phyloP scores from a whole-genome alignment of 1,140 invertebrate species.

The Bombus ignitus region DNA sequence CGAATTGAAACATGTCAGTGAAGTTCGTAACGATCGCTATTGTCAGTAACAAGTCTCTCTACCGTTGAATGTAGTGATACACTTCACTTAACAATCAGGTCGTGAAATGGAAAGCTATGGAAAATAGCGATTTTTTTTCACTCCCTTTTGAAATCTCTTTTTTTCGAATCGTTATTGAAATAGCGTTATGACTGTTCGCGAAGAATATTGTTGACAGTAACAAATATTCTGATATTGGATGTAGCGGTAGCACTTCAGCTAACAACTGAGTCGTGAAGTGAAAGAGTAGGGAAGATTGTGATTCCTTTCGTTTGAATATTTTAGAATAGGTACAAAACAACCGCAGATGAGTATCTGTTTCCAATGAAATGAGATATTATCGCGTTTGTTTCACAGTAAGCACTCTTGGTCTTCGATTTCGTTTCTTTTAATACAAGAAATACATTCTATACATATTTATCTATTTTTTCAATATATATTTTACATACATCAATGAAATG shows the following conservation, averaged over 20 bases:
- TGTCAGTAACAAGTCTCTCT: constrained; percentile 20
- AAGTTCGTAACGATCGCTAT: background rate
- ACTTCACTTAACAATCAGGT: constrained; percentile 8
- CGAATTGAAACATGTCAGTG: background rate
- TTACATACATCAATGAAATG: no score
- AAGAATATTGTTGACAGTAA: constrained; percentile 22
- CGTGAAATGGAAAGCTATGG: constrained; percentile 4
- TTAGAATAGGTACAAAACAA: background rate
- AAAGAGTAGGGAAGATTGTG: background rate
- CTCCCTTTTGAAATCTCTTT: background rate
- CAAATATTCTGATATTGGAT: constrained; percentile 15
- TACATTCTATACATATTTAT: background rate
- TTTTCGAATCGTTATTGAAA: background rate
- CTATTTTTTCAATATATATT: no score
- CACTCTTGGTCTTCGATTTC: background rate
- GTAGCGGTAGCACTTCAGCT: background rate
- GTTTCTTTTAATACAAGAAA: background rate
- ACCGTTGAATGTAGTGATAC: background rate
- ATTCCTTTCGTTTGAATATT: constrained; percentile 11
- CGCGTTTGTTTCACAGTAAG: background rate
- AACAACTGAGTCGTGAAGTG: constrained; percentile 1
- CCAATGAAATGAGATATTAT: constrained; percentile 10
- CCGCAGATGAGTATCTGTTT: constrained; percentile 9
- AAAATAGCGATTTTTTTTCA: constrained; percentile 13
- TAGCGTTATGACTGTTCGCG: background rate